Base-by-base conservation (phyloP, 1,140 invertebrate species). In the Ephestia elutella region DNA sequence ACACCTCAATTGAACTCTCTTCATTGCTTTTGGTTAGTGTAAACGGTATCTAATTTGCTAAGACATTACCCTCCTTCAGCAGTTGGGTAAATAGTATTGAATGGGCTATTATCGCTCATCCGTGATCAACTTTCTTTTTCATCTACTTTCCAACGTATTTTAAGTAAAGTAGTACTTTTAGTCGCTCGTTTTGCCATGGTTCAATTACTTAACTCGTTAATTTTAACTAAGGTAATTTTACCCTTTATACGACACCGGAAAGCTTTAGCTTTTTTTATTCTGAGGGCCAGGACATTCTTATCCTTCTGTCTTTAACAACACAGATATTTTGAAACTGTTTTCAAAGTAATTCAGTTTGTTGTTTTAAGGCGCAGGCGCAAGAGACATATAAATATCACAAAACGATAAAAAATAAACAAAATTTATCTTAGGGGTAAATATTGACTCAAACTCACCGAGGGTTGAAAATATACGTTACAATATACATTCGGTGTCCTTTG, bases 1-100 rank as follows among this genome's bases (percentile, higher is more conserved):
- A 59, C 67, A 65, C 65, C 59, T 68, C 60, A 59, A 63, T 61
- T 49, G 59, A 56, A 53, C 56, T 54, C 49, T 60, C 59, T 63
- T 65, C 38, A 44, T 44, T 44, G 38, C 38, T 44, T 44, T 65
- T 68, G 55, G 61, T 35, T 20, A 21, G 21, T 30, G 54, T 35
- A 17, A 18, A 59, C 51, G 44, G 57, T 49, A 51, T 54, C 57
- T 59, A 59, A 59, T 59, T 59, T 59, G 57, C 57, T 19, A 53
- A 59, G 30, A 44, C 7, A 44, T 44, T 44, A 44, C 38, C 38
- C 38, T 44, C 38, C 9, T 15, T 44, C 2, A 15, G 1, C 15
- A 44, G 38, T 15, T n/a, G 13, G n/a, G 38, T 9, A 32, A 32
- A 32, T 32, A 32, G 30, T 44, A 15, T 44, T 44, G 38, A 44